Base-by-base conservation (phyloP, 2,888 invertebrate genomes). In the Pseudococcus longispinus region DNA sequence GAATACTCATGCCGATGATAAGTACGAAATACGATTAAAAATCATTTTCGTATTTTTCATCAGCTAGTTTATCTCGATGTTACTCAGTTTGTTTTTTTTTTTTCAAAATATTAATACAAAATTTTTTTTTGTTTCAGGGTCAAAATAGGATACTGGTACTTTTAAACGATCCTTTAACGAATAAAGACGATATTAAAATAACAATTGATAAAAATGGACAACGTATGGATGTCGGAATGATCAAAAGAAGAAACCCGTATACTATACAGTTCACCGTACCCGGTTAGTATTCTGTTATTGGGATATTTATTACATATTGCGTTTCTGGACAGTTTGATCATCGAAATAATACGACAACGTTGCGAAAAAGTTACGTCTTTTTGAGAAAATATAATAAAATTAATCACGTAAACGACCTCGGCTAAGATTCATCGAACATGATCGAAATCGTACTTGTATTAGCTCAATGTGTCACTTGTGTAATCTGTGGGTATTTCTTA, bases 221-320 rank as follows among this genome's bases (percentile, higher is more conserved):
- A 89, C 93, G 94, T 83, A 93, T 95, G 88, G 94, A 95, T 90
- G 93, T 96, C 88, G 93, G 93, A 51, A 93, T 94, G 83, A 94
- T 95, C 89, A 96, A 96, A 90, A 93, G 94, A 89, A 92, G 96
- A 89, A 96, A 97, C 91, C 96, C 96, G 0, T 96, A 95, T 90
- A 95, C 96, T 0, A 91, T 96, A 82, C 96, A 96, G 90, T 96
- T 96, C 90, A 93, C 94, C 89, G 94, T 96, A 90, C 96, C 96
- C 89, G 93, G 94, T 93, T 90, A 89, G 89, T 84, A 60, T 42
- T 80, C 42, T 29, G 15, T 18, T 18, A 70, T 70, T 60, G 23
- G 13, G 23, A 15, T 60, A 23, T 60, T 23, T 23, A 60, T 60
- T 23, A 23, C 23, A 23, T 55, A 23, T 23, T 60, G 1, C 55